Percentiles rank a stretch among this genome's conserved stretches.
Conservation (phyloP, 2,797 vertebrate species). For the Scleropages formosus region DNA sequence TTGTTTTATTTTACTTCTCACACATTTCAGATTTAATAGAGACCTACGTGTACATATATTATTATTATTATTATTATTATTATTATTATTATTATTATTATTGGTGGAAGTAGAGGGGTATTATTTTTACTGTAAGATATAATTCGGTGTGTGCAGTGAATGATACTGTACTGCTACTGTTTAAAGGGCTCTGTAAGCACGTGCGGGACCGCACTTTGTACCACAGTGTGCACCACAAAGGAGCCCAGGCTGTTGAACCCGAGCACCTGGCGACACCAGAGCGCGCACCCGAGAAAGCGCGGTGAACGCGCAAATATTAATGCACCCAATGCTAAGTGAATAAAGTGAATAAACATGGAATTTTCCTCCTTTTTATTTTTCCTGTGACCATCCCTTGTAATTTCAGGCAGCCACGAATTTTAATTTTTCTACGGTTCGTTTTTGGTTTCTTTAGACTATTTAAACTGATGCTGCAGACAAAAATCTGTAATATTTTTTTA, state of each 20-base stretch:
- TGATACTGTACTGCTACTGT: too few relatives aligned
- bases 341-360: too few relatives aligned
- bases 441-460: conserved; percentile 27
- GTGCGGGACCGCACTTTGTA: neutral
- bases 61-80: neutral
- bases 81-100: neutral
- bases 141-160: neutral
- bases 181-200: conserved; percentile 20
- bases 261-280: conserved; percentile 50
- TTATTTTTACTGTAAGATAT: neutral
- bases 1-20: too few relatives aligned
- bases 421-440: conserved; percentile 39
- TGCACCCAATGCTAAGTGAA: conserved; percentile 39
- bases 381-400: neutral
- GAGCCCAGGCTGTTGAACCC: neutral
- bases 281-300: neutral
- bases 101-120: too few relatives aligned
- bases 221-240: conserved; percentile 24
- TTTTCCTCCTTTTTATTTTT: conserved; percentile 24
- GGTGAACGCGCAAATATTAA: neutral
- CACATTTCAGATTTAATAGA: too few relatives aligned
- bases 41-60: too few relatives aligned
- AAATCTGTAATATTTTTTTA: conserved; percentile 37
- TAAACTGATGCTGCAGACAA: conserved; percentile 43
- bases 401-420: too few relatives aligned